These are phyloP conservation scores for Matsumurasca onukii DNA, from an alignment of 1,140 invertebrate species.

Conservation along the genomic window DNA sequence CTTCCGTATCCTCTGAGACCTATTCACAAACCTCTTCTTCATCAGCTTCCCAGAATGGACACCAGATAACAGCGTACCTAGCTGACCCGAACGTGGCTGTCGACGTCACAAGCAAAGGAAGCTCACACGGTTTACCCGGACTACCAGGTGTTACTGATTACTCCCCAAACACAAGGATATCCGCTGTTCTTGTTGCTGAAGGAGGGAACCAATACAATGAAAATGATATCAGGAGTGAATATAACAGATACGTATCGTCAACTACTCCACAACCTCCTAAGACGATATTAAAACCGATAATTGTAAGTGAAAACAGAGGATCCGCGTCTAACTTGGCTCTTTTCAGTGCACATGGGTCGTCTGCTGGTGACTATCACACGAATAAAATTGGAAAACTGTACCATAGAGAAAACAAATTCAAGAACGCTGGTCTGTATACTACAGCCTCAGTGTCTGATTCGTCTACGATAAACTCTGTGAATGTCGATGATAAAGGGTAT, in stretches of 20 bases:
- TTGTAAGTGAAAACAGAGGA: constrained; percentile 8
- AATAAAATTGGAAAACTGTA: constrained; percentile 7
- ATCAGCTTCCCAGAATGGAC: neutral
- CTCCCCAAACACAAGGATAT: constrained; percentile 30
- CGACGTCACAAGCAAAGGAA: constrained; percentile 19
- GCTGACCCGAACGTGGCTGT: constrained; percentile 35
- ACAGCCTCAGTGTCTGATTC: neutral
- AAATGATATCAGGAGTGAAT: constrained; percentile 20
- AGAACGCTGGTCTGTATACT: neutral
- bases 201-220: constrained; percentile 28
- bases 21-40: neutral
- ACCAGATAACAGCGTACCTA: constrained; percentile 37
- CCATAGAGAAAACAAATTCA: neutral
- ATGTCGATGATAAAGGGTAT: constrained; percentile 1
- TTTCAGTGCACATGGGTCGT: neutral
- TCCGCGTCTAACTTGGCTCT: neutral
- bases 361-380: neutral
- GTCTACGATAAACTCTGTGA: neutral
- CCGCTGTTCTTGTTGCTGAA: constrained; percentile 35
- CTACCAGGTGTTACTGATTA: neutral
- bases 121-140: neutral
- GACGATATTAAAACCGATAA: constrained; percentile 23
- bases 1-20: too few species aligned
- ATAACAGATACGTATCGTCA: neutral
- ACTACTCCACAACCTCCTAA: constrained; percentile 11